phyloP scores from a whole-genome alignment of 2,113 vertebrate species.

The Synchiropus splendidus region DNA sequence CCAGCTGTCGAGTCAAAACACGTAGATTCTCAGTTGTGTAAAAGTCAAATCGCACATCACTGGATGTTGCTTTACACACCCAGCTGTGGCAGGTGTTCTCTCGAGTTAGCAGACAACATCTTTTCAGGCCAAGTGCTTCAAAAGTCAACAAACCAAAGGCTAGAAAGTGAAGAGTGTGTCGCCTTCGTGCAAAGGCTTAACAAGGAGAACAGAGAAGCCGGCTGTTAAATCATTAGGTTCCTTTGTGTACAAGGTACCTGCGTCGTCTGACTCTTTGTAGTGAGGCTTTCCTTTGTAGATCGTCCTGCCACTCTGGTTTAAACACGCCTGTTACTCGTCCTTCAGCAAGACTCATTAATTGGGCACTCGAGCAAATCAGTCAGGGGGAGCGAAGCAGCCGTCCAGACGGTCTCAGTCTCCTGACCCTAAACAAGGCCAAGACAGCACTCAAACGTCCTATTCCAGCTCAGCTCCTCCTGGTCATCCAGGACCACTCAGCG shows the following conservation, averaged over 20 bases:
- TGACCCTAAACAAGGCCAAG: constrained; percentile 12
- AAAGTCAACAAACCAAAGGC: constrained; percentile 38
- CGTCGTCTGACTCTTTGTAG: constrained; percentile 31
- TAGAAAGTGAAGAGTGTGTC: constrained; percentile 24
- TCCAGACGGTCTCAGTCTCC: constrained; percentile 10
- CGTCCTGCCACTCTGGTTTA: background rate
- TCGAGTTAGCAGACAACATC: too few relatives aligned
- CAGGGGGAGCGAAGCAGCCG: constrained; percentile 15
- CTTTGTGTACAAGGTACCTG: constrained; percentile 27
- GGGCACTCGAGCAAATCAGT: constrained; percentile 39
- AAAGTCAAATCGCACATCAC: too few relatives aligned
- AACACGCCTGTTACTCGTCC: background rate
- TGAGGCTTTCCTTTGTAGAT: constrained; percentile 10
- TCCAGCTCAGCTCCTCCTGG: too few relatives aligned
- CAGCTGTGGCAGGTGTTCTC: too few relatives aligned
- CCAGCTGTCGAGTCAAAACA: too few relatives aligned
- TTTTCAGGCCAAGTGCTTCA: background rate
- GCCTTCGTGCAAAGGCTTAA: constrained; percentile 24
- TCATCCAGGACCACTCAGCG: constrained; percentile 12
- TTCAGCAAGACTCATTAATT: constrained; percentile 24
- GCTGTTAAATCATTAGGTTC: constrained; percentile 27
- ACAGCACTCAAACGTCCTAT: constrained; percentile 15
- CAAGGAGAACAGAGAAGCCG: constrained; percentile 7
- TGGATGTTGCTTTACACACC: too few relatives aligned
- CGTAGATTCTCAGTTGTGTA: too few relatives aligned